Evolutionary conservation across 2,113 vertebrate genomes (phyloP).

Genomic region (Laterallus jamaicensis): DNA sequence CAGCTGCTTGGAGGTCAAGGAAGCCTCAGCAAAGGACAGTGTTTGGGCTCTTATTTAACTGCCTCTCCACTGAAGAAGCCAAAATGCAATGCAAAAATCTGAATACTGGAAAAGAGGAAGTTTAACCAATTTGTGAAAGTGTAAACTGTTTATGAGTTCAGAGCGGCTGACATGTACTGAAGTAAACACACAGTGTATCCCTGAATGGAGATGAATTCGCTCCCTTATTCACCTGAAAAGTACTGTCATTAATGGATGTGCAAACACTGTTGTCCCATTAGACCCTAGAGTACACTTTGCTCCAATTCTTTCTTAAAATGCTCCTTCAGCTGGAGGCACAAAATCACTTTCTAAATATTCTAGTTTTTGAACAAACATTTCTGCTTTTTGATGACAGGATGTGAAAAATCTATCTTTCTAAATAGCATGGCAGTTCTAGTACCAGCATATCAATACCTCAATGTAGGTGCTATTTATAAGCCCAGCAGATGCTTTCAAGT

Average conservation of each 20-base stretch:
- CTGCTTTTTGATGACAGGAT: not conserved
- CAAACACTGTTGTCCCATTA: not conserved
- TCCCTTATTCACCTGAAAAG: not conserved
- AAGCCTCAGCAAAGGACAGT: not conserved
- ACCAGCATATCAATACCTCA: not conserved
- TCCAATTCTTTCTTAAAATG: not conserved
- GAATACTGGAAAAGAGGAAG: not conserved
- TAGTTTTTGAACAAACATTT: not conserved
- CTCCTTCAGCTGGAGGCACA: not conserved
- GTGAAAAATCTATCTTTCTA: not conserved
- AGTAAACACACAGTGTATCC: not conserved
- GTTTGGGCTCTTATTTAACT: not conserved
- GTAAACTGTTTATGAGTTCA: not conserved
- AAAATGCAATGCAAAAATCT: not conserved
- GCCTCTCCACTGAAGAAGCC: not conserved
- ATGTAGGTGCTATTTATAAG: not conserved
- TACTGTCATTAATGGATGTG: not conserved
- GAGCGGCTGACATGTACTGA: not conserved
- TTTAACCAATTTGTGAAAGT: not conserved
- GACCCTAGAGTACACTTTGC: not conserved
- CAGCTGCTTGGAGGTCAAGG: not conserved
- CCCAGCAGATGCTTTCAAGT: not conserved
- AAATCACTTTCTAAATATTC: not conserved
- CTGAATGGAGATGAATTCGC: not conserved
- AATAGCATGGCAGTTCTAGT: not conserved